A percentile compares a stretch with the other conserved stretches of the same genome.
These are phyloP conservation scores for Dusona sp. DNA, from an alignment of 2,888 invertebrate species.

Conservation along the genomic window DNA sequence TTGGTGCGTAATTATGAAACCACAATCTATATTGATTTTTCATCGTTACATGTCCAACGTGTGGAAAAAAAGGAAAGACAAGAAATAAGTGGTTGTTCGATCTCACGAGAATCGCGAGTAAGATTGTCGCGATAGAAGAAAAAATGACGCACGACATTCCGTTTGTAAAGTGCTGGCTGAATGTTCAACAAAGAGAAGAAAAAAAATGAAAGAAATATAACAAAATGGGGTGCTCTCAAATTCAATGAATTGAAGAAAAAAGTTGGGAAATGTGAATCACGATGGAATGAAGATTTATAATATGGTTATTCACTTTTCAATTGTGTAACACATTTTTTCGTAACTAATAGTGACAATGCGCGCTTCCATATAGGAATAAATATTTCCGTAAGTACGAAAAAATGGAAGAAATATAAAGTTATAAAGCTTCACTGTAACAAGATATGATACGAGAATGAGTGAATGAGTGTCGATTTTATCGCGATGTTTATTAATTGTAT, in stretches of 20 bases:
- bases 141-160: conserved; percentile 48
- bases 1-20: not conserved
- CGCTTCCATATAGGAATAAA: conserved; percentile 65
- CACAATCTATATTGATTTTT: not conserved
- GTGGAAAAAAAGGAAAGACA: not conserved
- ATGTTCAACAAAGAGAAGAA: not conserved
- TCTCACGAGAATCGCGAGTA: conserved; percentile 26
- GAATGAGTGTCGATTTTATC: conserved; percentile 27
- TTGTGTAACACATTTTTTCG: conserved; percentile 49
- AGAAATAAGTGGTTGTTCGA: conserved; percentile 9
- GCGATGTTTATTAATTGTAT: conserved; percentile 37
- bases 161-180: conserved; percentile 37
- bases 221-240: conserved; percentile 4
- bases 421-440: conserved; percentile 59
- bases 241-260: conserved; percentile 12
- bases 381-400: conserved; percentile 50
- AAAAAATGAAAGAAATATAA: not conserved
- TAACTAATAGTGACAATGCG: conserved; percentile 61
- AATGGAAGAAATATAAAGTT: conserved; percentile 36
- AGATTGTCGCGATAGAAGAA: conserved; percentile 3
- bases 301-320: not conserved
- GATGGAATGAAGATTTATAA: not conserved
- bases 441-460: conserved; percentile 26
- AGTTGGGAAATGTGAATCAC: not conserved
- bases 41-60: conserved; percentile 1